Base-by-base conservation (phyloP, 2,888 invertebrate genomes). In the Drosophila percnosoma region DNA sequence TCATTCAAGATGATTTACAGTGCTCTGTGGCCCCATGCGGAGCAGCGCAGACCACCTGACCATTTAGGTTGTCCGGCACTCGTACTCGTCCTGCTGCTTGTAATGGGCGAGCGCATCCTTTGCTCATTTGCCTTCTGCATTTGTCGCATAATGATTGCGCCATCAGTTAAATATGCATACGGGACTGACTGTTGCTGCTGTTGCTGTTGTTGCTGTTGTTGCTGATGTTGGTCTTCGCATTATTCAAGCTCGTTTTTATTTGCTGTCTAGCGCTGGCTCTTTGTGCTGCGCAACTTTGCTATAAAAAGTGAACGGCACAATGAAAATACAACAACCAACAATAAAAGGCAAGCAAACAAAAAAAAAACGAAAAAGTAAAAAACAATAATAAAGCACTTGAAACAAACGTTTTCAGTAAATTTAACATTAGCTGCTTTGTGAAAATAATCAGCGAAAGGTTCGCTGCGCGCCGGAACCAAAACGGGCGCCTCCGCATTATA, bases 391-490 rank as follows among this genome's bases (percentile, higher is more conserved):
- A 87, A 87, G 90, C 90, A 89, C 86, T 89, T 89, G 88, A 87
- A 87, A 87, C 90, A 87, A 89, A 88, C 88, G 90, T 89, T 87
- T 87, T 87, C 86, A 88, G 90, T 87, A 90, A 89, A 87, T 87
- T 87, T 90, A 87, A 90, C 90, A 87, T 87, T 87, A 87, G 88
- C 90, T 81, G 72, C 78, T 86, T 83, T 89, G 89, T 86, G 72
- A 83, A 89, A 83, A 87, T 87, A 89, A 87, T 88, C 76, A 71
- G 76, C 73, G 62, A 66, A 80, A 70, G 81, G 81, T 67, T 69
- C 75, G 53, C 51, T 54, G 68, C 51, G 53, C 45, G 63, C 68
- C 75, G 64, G 59, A 71, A 73, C 74, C 58, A 49, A 52, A 78
- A 18, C 36, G 33, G 49, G 52, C 38, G 45, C 31, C 66, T 31